Evolutionary conservation across 2,888 invertebrate species (phyloP), one percentile per base, ranked within the genome.

Genomic region (Xestia ashworthii): DNA sequence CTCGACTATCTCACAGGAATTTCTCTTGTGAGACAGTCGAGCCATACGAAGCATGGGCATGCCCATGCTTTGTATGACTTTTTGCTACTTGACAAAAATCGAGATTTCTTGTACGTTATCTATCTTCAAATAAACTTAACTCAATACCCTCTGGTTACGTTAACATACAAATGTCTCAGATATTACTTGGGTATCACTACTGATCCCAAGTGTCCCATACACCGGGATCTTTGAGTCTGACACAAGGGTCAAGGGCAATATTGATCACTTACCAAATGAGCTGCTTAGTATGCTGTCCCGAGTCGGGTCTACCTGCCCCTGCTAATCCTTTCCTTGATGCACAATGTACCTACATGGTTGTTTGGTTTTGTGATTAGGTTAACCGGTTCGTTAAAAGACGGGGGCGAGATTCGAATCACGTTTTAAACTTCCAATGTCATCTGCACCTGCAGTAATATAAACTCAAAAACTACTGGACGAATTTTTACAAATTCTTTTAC

Each of bases 241-340:
- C 65, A 5, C 14, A 67, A 16, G 46, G 72, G 74, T 82, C 74
- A 85, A 22, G 80, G 76, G 16, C 19, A 55, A 41, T 62, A 68
- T 44, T 75, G 73, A 77, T 80, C 65, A 77, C 46, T 65, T 73
- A 66, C 48, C 16, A 72, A 74, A 80, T 73, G 67, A 81, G 14
- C 60, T 66, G 76, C 44, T 78, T 82, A 60, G 64, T 84, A 84
- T 82, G 78, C 78, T 53, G 32, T 19, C 53, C 71, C 41, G 60
- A 38, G 8, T 58, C 11, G 11, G 53, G 4, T 16, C 6, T 73
- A 78, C 71, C 55, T 80, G 65, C 12, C 32, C 22, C 41, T 53
- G 46, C 6, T 80, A 75, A 85, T 77, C 80, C 46, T 25, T 22
- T 53, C 65, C 50, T 66, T 19, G 38, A n/a, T 44, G 44, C 53